A percentile compares a stretch with the other conserved stretches of the same genome.
Conservation (phyloP, 2,113 vertebrate species). For the Cnemophilus loriae region DNA sequence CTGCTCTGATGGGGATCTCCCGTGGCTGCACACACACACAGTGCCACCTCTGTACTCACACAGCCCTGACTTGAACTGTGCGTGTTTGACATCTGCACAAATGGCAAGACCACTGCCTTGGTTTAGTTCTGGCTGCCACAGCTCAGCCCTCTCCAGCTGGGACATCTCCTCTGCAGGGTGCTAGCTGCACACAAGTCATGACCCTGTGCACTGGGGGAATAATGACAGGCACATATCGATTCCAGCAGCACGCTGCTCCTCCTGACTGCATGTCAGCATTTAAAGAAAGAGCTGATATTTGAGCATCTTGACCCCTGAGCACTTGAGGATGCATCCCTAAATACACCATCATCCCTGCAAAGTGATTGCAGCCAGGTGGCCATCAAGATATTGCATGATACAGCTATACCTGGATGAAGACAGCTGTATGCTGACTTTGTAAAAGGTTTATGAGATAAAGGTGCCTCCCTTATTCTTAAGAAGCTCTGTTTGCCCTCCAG, state of each 20-base stretch:
- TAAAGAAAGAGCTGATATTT: conserved; percentile 11
- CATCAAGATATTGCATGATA: conserved; percentile 17
- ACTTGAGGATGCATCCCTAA: background rate
- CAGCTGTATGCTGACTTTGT: background rate
- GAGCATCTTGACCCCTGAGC: background rate
- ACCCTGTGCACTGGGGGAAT: accelerated
- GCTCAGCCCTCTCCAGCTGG: background rate
- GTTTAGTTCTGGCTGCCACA: background rate
- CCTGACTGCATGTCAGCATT: background rate
- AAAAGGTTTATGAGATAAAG: background rate
- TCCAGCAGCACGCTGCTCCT: background rate
- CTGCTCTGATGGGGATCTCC: background rate
- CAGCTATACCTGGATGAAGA: background rate
- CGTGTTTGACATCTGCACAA: background rate
- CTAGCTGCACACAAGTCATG: accelerated
- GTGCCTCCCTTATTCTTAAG: background rate
- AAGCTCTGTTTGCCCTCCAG: background rate
- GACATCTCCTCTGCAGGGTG: background rate
- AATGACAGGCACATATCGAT: background rate
- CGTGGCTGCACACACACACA: accelerated
- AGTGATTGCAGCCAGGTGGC: background rate
- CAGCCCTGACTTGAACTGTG: background rate
- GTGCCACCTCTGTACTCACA: accelerated
- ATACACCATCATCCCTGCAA: background rate
- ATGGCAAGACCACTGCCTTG: background rate